Conservation (phyloP, 1,140 invertebrate species). For the Tigriopus japonicus region DNA sequence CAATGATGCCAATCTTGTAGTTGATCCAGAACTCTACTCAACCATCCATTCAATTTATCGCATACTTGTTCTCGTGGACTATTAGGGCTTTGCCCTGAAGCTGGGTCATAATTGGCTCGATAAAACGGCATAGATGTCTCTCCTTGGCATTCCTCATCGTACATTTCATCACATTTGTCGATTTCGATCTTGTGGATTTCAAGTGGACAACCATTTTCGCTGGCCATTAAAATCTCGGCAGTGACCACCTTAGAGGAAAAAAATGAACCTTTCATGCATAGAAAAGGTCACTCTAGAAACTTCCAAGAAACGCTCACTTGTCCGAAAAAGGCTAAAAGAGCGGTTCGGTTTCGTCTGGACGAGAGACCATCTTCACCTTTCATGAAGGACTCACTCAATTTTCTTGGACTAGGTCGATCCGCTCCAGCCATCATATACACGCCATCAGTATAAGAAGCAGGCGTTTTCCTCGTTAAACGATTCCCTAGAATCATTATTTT, state of each 20-base stretch:
- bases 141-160: conserved; percentile 74
- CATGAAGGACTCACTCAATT: conserved; percentile 75
- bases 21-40: background rate
- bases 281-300: no score
- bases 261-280: no score
- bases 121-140: conserved; percentile 86
- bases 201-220: conserved; percentile 87
- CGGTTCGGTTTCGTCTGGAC: conserved; percentile 69
- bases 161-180: conserved; percentile 87
- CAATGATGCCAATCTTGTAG: conserved; percentile 4
- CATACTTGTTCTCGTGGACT: conserved; percentile 83
- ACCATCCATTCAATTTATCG: conserved; percentile 12
- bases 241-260: conserved; percentile 50
- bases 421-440: conserved; percentile 84
- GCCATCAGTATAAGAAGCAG: conserved; percentile 79
- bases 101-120: conserved; percentile 71
- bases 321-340: conserved; percentile 87
- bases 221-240: conserved; percentile 88
- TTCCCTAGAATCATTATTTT: conserved; percentile 42
- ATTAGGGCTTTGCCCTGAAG: conserved; percentile 89
- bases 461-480: conserved; percentile 69
- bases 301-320: conserved; percentile 5
- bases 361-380: conserved; percentile 37
- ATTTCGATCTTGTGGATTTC: conserved; percentile 88
- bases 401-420: conserved; percentile 66